Conservation (phyloP, 2,888 invertebrate genomes). For the Cheilosia variabilis region DNA sequence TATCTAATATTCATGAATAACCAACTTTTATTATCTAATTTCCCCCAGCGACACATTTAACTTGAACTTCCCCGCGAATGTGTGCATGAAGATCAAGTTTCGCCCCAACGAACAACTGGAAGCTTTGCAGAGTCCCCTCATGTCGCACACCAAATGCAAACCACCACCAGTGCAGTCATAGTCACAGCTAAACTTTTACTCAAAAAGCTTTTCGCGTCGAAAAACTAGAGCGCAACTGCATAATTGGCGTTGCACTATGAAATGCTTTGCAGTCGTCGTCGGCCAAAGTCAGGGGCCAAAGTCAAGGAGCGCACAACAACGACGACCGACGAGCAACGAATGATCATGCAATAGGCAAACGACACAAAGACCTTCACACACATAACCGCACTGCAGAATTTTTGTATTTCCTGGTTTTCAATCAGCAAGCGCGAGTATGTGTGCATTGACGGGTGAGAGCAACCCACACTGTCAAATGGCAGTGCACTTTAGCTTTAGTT, state of each 20-base stretch:
- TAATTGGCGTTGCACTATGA: slow-evolving; percentile 52
- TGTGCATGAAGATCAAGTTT: slow-evolving; percentile 63
- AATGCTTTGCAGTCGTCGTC: slow-evolving; percentile 41
- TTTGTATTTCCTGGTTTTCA: slow-evolving; percentile 70
- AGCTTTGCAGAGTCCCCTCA: slow-evolving; percentile 21
- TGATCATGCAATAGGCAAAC: slow-evolving; percentile 73
- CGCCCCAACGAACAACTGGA: slow-evolving; percentile 25
- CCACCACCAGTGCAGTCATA: background rate
- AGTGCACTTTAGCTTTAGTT: slow-evolving; percentile 30
- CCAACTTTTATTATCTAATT: slow-evolving; percentile 48
- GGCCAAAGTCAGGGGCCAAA: slow-evolving; percentile 75
- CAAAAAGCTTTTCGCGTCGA: slow-evolving; percentile 52
- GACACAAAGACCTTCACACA: slow-evolving; percentile 75
- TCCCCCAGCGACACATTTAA: slow-evolving; percentile 64
- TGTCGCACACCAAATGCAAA: background rate
- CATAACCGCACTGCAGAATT: slow-evolving; percentile 51
- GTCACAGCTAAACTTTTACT: slow-evolving; percentile 42
- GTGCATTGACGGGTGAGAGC: slow-evolving; percentile 10
- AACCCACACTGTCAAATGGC: slow-evolving; percentile 8
- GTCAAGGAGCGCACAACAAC: slow-evolving; percentile 62
- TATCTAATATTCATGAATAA: too few relatives aligned
- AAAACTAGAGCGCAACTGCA: slow-evolving; percentile 73
- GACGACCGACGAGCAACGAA: slow-evolving; percentile 44
- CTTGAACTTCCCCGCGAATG: slow-evolving; percentile 68
- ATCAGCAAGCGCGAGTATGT: slow-evolving; percentile 3